Evolutionary conservation across 2,797 vertebrate genomes (phyloP).

Genomic region (Pseudopleuronectes americanus): DNA sequence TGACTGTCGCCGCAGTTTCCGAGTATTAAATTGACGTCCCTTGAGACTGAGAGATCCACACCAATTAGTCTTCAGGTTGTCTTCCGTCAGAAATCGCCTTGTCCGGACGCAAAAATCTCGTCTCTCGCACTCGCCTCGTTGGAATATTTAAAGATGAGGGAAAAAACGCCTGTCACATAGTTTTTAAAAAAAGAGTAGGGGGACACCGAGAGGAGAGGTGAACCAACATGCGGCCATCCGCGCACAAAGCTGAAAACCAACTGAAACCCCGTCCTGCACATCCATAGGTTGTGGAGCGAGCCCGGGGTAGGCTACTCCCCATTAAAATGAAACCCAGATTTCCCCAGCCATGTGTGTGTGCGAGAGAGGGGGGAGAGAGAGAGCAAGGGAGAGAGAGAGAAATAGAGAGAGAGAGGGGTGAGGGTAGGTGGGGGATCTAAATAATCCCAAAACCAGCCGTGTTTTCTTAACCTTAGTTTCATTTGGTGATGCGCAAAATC

Average conservation of each 20-base stretch:
- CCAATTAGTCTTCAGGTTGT: constrained; percentile 26
- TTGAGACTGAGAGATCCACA: constrained; percentile 54
- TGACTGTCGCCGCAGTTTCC: constrained; percentile 15
- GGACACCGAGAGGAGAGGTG: constrained; percentile 43
- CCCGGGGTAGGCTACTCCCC: constrained; percentile 77
- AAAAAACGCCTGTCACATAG: constrained; percentile 15
- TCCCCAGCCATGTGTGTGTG: constrained; percentile 48
- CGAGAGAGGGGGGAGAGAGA: constrained; percentile 7
- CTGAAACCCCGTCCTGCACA: constrained; percentile 72
- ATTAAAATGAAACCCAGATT: constrained; percentile 84
- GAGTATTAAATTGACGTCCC: constrained; percentile 35
- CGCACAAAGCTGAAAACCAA: constrained; percentile 60
- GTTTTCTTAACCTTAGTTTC: constrained; percentile 36
- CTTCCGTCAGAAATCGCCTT: constrained; percentile 37
- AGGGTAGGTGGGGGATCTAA: background rate
- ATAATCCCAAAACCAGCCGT: constrained; percentile 14
- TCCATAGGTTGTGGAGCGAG: constrained; percentile 80
- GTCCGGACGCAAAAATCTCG: constrained; percentile 26
- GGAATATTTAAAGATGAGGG: constrained; percentile 11
- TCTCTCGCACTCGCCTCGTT: constrained; percentile 33
- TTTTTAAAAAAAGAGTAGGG: constrained; percentile 23
- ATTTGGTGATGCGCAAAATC: constrained; percentile 43
- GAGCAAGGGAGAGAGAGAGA: background rate
- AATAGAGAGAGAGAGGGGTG: background rate
- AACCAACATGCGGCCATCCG: constrained; percentile 54